phyloP scores from a whole-genome alignment of 2,888 invertebrate species.

The Ornithoptera alexandrae region DNA sequence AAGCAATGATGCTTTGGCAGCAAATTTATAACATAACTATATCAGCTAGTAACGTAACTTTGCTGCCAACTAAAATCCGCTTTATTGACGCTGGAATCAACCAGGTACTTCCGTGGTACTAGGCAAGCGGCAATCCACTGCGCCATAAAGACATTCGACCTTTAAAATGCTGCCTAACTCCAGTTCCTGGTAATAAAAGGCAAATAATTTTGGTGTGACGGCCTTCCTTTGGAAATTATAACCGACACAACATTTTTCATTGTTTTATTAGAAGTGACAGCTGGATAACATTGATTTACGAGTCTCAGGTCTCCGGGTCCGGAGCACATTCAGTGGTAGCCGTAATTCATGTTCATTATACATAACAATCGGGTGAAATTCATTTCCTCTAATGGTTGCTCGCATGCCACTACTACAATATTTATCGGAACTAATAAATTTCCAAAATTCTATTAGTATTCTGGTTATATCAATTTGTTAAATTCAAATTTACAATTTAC shows the following conservation, averaged over 20 bases:
- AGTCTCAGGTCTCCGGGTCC: slow-evolving; percentile 8
- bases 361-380: slow-evolving; percentile 1
- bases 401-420: background rate
- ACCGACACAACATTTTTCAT: slow-evolving; percentile 13
- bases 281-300: slow-evolving; percentile 20
- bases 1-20: too few species aligned
- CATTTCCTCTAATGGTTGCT: background rate
- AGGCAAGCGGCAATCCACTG: background rate
- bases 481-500: too few species aligned
- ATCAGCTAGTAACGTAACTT: background rate
- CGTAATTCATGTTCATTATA: slow-evolving; percentile 10
- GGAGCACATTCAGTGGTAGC: slow-evolving; percentile 13
- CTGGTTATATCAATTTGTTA: background rate
- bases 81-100: background rate
- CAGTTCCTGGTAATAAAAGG: background rate
- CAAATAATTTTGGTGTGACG: background rate
- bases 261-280: slow-evolving; percentile 19
- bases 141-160: background rate
- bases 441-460: background rate
- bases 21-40: too few species aligned
- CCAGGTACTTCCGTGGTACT: background rate
- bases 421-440: background rate
- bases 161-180: background rate
- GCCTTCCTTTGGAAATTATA: background rate
- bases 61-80: background rate